Conservation (phyloP, 2,113 vertebrate genomes). For the Grus americana region DNA sequence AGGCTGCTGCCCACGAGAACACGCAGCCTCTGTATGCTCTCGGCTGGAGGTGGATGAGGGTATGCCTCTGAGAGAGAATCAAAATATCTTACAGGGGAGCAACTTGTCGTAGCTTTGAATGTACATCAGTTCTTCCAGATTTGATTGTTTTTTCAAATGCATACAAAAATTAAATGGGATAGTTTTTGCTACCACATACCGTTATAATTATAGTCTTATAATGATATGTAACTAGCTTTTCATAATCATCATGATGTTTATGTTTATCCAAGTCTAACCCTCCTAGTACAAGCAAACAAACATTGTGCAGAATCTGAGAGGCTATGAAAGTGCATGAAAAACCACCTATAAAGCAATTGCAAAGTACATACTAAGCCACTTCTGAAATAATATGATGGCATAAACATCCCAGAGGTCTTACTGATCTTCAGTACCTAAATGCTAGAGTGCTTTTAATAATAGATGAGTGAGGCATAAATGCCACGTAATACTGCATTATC, state of each 20-base stretch:
- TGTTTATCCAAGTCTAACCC: not conserved
- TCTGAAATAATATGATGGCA: conserved; percentile 50
- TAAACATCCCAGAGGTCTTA: conserved; percentile 55
- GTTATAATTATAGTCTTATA: not conserved
- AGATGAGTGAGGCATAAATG: conserved; percentile 69
- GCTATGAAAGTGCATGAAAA: conserved; percentile 49
- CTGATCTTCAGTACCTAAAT: conserved; percentile 61
- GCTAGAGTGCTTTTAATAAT: conserved; percentile 71
- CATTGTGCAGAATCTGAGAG: not conserved
- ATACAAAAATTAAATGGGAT: not conserved
- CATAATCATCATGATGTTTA: not conserved
- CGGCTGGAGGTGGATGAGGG: not conserved
- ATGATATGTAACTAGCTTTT: not conserved
- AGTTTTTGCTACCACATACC: not conserved
- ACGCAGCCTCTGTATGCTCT: not conserved
- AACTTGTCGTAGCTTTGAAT: not conserved
- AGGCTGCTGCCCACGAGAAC: not conserved
- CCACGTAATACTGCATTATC: conserved; percentile 59
- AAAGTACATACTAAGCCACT: conserved; percentile 27
- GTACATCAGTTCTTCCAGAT: not conserved
- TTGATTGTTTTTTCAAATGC: not conserved
- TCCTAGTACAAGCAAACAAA: not conserved
- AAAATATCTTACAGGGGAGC: not conserved
- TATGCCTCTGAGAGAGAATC: not conserved
- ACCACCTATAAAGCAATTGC: conserved; percentile 49